These are phyloP conservation scores for Upupa epops DNA, from an alignment of 2,113 vertebrate species.

Conservation along the genomic window DNA sequence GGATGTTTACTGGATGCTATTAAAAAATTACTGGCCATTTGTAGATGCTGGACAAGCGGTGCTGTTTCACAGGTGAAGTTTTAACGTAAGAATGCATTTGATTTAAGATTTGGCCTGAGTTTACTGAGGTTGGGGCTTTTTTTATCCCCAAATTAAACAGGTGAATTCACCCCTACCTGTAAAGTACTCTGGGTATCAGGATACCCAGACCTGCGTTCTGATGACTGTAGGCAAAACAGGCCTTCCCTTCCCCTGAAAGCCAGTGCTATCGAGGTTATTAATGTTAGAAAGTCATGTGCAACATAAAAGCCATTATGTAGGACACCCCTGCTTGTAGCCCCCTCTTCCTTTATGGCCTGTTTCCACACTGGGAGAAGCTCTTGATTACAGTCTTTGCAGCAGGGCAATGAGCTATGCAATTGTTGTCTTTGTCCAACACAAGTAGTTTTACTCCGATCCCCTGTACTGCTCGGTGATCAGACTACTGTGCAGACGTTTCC, in stretches of 20 bases:
- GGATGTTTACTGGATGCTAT: neutral
- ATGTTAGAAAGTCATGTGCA: neutral
- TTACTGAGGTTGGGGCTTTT: neutral
- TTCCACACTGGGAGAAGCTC: conserved; percentile 1
- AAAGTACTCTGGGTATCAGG: neutral
- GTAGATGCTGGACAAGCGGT: neutral
- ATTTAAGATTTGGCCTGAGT: neutral
- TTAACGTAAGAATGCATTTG: neutral
- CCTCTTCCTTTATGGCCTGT: neutral
- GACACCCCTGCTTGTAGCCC: neutral
- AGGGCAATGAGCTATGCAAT: neutral
- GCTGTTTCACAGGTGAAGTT: neutral
- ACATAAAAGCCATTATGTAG: neutral
- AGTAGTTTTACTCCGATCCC: neutral
- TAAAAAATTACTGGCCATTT: neutral
- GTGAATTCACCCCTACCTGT: neutral
- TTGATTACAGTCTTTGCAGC: neutral
- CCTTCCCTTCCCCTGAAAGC: neutral
- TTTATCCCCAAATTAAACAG: neutral
- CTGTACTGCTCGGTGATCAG: neutral
- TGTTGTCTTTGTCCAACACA: neutral
- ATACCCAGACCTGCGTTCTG: neutral
- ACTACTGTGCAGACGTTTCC: neutral
- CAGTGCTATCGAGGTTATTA: neutral
- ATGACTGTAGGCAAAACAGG: neutral